These are phyloP conservation scores for Brachypterus glaber DNA, from an alignment of 2,888 invertebrate species.

Conservation along the genomic window DNA sequence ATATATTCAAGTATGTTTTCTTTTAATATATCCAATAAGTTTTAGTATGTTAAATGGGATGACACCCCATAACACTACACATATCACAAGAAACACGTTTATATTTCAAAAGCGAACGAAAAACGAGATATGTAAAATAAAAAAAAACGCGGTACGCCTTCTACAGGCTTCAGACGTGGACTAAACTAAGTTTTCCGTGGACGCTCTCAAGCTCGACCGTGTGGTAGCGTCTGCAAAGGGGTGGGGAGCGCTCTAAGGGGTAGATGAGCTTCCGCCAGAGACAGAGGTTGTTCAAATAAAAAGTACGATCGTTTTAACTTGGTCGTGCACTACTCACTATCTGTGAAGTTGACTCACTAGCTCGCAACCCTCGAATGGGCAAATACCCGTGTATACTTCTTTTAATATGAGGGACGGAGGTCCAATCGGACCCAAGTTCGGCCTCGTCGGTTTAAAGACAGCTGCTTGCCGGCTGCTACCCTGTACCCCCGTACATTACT, in stretches of 20 bases:
- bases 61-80: slow-evolving; percentile 17
- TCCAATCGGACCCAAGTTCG: slow-evolving; percentile 17
- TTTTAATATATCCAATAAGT: too few species aligned
- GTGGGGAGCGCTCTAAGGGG: slow-evolving; percentile 39
- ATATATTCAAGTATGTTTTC: not conserved
- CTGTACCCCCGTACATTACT: slow-evolving; percentile 8
- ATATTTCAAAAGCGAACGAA: too few species aligned
- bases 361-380: slow-evolving; percentile 38
- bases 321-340: slow-evolving; percentile 6
- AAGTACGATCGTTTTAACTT: slow-evolving; percentile 14
- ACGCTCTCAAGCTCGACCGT: slow-evolving; percentile 25
- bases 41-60: slow-evolving; percentile 12
- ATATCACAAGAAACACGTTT: too few species aligned
- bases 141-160: slow-evolving; percentile 17
- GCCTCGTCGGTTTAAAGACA: too few species aligned
- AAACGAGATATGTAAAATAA: too few species aligned
- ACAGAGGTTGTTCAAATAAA: too few species aligned
- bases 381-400: slow-evolving; percentile 35
- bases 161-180: slow-evolving; percentile 31
- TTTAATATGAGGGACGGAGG: slow-evolving; percentile 35
- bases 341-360: slow-evolving; percentile 24
- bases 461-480: slow-evolving; percentile 31
- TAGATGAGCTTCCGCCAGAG: slow-evolving; percentile 35
- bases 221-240: slow-evolving; percentile 35
- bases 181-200: slow-evolving; percentile 26